phyloP scores from a whole-genome alignment of 1,140 invertebrate species.

The Drosophila pseudoobscura region DNA sequence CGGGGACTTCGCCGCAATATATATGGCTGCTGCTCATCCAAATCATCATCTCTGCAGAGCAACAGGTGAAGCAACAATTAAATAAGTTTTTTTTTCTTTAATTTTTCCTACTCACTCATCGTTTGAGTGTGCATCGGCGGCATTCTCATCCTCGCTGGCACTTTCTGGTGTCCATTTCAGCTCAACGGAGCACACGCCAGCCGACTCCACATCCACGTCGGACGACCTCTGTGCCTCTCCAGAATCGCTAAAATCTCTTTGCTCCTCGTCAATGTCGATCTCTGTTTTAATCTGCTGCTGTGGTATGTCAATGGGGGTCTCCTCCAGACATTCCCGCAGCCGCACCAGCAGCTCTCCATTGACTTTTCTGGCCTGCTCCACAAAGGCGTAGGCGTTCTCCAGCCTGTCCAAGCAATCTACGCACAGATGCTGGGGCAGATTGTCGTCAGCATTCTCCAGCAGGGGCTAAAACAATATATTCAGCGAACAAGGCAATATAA shows the following conservation, averaged over 20 bases:
- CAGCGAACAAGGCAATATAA: not conserved
- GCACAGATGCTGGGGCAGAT: conserved; percentile 57
- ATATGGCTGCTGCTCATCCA: conserved; percentile 9
- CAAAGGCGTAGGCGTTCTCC: conserved; percentile 58
- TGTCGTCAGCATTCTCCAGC: conserved; percentile 35
- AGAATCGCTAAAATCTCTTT: not conserved
- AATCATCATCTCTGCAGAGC: conserved; percentile 1
- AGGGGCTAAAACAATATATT: conserved; percentile 22
- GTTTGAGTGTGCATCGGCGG: not conserved
- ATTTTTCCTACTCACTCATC: conserved; percentile 23
- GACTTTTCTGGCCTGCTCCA: conserved; percentile 49
- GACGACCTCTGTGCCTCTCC: not conserved
- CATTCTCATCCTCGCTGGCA: conserved; percentile 27
- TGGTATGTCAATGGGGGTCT: conserved; percentile 58
- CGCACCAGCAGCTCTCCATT: conserved; percentile 46
- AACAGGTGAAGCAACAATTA: not conserved
- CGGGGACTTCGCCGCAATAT: conserved; percentile 44
- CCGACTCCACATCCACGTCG: conserved; percentile 4
- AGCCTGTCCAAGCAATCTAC: conserved; percentile 37
- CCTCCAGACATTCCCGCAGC: conserved; percentile 50
- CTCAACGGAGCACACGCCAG: not conserved
- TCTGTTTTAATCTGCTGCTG: conserved; percentile 51
- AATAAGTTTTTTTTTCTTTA: not conserved
- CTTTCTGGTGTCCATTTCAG: conserved; percentile 39
- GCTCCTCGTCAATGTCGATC: conserved; percentile 19